Percentiles rank a stretch among this genome's conserved stretches.
These are phyloP conservation scores for Spondyliosoma cantharus DNA, from an alignment of 2,797 vertebrate genomes.

Conservation along the genomic window DNA sequence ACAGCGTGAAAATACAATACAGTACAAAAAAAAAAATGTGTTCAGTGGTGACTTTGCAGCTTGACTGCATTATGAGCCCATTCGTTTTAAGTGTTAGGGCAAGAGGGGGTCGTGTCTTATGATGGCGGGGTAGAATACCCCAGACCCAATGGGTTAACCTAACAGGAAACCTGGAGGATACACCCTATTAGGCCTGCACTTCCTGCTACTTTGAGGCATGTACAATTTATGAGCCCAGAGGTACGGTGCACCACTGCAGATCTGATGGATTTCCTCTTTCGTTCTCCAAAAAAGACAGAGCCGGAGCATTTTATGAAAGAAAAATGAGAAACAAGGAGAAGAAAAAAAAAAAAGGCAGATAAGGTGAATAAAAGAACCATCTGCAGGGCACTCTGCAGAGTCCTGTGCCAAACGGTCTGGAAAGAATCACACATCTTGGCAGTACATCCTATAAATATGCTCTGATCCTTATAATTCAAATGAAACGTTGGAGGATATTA, in stretches of 20 bases:
- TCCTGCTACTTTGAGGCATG: slow-evolving; percentile 86
- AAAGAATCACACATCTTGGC: slow-evolving; percentile 86
- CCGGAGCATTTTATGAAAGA: slow-evolving; percentile 77
- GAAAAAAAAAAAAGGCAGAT: slow-evolving; percentile 68
- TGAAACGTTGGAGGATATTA: slow-evolving; percentile 84
- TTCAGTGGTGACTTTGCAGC: slow-evolving; percentile 48
- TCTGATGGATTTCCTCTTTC: slow-evolving; percentile 87
- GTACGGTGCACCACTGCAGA: slow-evolving; percentile 77
- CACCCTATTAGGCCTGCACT: slow-evolving; percentile 84
- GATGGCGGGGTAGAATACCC: slow-evolving; percentile 67
- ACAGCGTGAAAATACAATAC: not conserved
- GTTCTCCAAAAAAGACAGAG: slow-evolving; percentile 71
- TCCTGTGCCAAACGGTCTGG: slow-evolving; percentile 88
- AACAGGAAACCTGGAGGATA: slow-evolving; percentile 86
- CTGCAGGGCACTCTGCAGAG: slow-evolving; percentile 83
- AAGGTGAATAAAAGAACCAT: slow-evolving; percentile 85
- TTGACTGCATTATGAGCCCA: slow-evolving; percentile 63
- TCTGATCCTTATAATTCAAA: slow-evolving; percentile 82
- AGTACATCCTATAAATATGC: slow-evolving; percentile 83
- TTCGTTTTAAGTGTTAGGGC: slow-evolving; percentile 63
- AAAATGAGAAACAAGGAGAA: slow-evolving; percentile 54
- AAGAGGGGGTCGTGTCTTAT: slow-evolving; percentile 60
- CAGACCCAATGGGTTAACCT: slow-evolving; percentile 75
- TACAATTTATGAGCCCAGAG: slow-evolving; percentile 82
- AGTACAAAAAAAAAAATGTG: not conserved